Conservation (phyloP, 2,888 invertebrate species). For the Apodemia hepburni region DNA sequence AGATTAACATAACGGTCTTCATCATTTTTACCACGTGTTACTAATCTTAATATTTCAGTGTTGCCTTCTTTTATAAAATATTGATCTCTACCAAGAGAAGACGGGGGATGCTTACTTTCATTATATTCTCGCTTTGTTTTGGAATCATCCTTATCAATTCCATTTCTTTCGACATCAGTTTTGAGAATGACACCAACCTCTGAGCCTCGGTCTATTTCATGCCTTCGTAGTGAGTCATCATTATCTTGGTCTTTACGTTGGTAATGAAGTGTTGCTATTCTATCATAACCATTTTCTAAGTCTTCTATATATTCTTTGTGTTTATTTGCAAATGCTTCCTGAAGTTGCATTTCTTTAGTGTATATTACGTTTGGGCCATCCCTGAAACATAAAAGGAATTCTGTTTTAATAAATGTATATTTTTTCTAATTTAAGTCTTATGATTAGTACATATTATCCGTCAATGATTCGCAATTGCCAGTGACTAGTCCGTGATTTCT, state of each 20-base stretch:
- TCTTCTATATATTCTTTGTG: slow-evolving; percentile 81
- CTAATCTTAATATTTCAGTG: slow-evolving; percentile 89
- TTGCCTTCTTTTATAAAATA: slow-evolving; percentile 92
- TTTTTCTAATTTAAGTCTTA: neutral
- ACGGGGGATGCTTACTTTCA: slow-evolving; percentile 53
- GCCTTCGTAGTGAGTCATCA: slow-evolving; percentile 86
- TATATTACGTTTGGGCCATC: slow-evolving; percentile 78
- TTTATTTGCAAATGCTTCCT: slow-evolving; percentile 68
- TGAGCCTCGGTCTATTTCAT: slow-evolving; percentile 89
- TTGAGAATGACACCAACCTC: slow-evolving; percentile 78
- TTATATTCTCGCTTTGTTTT: slow-evolving; percentile 51
- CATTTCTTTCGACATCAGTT: slow-evolving; percentile 58
- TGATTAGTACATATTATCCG: too few relatives aligned
- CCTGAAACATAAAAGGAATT: slow-evolving; percentile 45
- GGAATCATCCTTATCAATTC: slow-evolving; percentile 52
- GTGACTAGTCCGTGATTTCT: too few relatives aligned
- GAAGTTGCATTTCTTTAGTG: slow-evolving; percentile 77
- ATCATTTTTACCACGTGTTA: slow-evolving; percentile 86
- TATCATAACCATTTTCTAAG: slow-evolving; percentile 78
- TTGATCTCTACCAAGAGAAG: slow-evolving; percentile 82
- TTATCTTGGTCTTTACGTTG: slow-evolving; percentile 77
- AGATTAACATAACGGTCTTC: slow-evolving; percentile 83
- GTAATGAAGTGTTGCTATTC: slow-evolving; percentile 72
- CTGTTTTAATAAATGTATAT: slow-evolving; percentile 19
- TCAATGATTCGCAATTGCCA: too few relatives aligned